These are phyloP conservation scores for Xiphophorus maculatus DNA, from an alignment of 2,113 vertebrate genomes.

Conservation along the genomic window DNA sequence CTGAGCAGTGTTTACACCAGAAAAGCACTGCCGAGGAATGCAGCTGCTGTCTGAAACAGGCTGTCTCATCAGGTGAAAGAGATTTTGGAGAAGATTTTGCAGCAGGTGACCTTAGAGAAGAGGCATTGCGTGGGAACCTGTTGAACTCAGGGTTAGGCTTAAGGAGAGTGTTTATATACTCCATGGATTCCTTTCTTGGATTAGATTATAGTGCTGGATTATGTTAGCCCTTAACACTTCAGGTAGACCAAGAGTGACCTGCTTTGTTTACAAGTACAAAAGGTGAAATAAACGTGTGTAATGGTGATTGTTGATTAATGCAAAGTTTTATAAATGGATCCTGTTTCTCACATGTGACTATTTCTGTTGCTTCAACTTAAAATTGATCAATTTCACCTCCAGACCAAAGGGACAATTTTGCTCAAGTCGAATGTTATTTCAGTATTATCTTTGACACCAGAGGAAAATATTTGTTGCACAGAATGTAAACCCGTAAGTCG, in stretches of 20 bases:
- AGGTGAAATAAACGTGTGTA: background rate
- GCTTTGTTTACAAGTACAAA: background rate
- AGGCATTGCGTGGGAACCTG: slow-evolving; percentile 12
- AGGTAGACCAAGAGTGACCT: background rate
- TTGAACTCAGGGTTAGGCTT: slow-evolving; percentile 30
- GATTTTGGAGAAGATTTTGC: slow-evolving; percentile 16
- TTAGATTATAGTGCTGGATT: background rate
- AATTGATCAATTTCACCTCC: too few species aligned
- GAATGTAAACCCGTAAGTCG: background rate
- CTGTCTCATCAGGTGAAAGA: slow-evolving; percentile 49
- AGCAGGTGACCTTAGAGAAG: slow-evolving; percentile 11
- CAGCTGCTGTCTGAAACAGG: slow-evolving; percentile 64
- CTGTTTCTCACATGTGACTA: background rate
- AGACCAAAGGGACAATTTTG: background rate
- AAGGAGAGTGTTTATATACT: slow-evolving; percentile 58
- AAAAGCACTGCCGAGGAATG: slow-evolving; percentile 57
- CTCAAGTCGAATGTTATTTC: background rate
- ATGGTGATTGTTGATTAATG: background rate
- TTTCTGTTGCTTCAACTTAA: background rate
- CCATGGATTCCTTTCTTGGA: slow-evolving; percentile 20
- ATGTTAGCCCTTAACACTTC: slow-evolving; percentile 7
- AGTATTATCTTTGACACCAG: background rate
- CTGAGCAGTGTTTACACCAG: slow-evolving; percentile 62
- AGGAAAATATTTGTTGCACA: slow-evolving; percentile 1
- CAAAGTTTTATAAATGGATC: background rate